A percentile compares a stretch with the other conserved stretches of the same genome.
These are phyloP conservation scores for Scytalopus superciliaris DNA, from an alignment of 2,113 vertebrate species.

Conservation along the genomic window DNA sequence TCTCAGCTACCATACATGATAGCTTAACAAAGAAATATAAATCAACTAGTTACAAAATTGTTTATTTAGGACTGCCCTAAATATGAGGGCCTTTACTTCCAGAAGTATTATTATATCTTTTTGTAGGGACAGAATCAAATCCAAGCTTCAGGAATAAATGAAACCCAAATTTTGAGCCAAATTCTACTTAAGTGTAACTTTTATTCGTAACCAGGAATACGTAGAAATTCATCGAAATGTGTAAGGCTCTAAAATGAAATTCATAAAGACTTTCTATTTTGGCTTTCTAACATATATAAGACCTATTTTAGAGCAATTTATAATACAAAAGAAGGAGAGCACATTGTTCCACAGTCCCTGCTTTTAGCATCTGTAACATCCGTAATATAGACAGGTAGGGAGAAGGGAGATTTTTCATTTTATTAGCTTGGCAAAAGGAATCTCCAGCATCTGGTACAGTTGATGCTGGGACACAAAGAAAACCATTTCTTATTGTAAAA, in stretches of 20 bases:
- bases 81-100: background rate
- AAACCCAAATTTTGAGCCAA: background rate
- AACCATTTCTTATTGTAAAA: background rate
- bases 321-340: background rate
- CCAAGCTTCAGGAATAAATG: background rate
- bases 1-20: background rate
- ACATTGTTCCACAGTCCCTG: background rate
- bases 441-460: background rate
- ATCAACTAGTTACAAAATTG: background rate
- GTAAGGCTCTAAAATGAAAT: background rate
- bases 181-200: background rate
- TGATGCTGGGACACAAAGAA: background rate
- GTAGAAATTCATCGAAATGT: background rate
- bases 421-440: background rate
- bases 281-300: background rate
- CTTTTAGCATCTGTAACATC: background rate
- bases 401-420: background rate
- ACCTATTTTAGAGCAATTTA: background rate
- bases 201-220: background rate
- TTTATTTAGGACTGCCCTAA: background rate
- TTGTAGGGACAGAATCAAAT: background rate
- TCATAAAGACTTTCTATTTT: background rate
- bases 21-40: background rate
- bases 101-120: background rate
- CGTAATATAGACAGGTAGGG: accelerated